A percentile compares a stretch with the other conserved stretches of the same genome.
phyloP scores from a whole-genome alignment of 1,140 invertebrate species.

The Aradophagus sp. region DNA sequence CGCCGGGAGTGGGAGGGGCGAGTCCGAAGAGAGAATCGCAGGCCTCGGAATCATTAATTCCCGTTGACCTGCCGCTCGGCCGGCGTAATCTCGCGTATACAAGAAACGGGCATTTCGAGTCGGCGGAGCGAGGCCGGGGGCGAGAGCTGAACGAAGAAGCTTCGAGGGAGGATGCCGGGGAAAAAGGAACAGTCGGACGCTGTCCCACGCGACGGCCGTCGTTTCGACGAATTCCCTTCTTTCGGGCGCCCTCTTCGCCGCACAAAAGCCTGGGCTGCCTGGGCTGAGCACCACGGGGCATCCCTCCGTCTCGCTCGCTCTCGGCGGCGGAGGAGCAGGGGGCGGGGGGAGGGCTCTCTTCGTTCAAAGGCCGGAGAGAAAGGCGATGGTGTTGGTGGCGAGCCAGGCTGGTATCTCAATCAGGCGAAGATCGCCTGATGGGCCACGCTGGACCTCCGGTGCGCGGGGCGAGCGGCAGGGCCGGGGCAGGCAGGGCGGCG shows the following conservation, averaged over 20 bases:
- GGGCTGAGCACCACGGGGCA: constrained; percentile 56
- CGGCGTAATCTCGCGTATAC: too few relatives aligned
- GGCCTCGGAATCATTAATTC: constrained; percentile 18
- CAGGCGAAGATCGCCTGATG: constrained; percentile 67
- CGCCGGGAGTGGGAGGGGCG: too few relatives aligned
- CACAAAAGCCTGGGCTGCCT: constrained; percentile 35
- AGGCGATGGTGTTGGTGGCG: constrained; percentile 66
- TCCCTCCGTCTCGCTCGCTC: too few relatives aligned
- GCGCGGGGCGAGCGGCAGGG: constrained; percentile 58
- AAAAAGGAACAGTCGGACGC: too few relatives aligned
- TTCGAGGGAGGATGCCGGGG: too few relatives aligned
- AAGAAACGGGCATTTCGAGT: too few relatives aligned
- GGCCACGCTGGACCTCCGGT: constrained; percentile 65
- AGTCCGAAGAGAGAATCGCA: too few relatives aligned
- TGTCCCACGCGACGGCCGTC: too few relatives aligned
- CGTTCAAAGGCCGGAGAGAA: constrained; percentile 57
- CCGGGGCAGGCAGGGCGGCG: constrained; percentile 58
- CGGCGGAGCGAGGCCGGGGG: too few relatives aligned
- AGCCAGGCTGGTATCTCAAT: constrained; percentile 72
- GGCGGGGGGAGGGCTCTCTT: constrained; percentile 48
- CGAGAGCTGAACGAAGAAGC: too few relatives aligned
- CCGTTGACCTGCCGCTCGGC: too few relatives aligned
- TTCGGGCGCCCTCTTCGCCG: constrained; percentile 15
- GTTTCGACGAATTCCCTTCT: constrained; percentile 33
- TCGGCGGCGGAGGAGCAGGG: too few relatives aligned